Conservation (phyloP, 2,888 invertebrate species). For the Caenorhabditis doughertyi region DNA sequence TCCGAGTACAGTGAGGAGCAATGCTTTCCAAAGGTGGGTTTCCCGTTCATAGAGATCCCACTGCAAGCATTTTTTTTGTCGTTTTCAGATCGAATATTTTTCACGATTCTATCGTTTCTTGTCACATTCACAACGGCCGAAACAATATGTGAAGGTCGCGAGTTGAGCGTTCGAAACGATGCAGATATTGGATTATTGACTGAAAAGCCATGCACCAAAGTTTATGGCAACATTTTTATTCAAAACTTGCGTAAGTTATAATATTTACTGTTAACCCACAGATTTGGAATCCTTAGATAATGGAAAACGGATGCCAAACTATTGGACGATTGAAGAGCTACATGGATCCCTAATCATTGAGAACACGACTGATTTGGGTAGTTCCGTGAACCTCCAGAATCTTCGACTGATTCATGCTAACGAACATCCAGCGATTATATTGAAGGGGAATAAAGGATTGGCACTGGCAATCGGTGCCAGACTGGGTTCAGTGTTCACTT, state of each 20-base stretch:
- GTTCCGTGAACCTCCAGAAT: constrained; percentile 53
- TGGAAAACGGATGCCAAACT: constrained; percentile 21
- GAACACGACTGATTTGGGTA: constrained; percentile 36
- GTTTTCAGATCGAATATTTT: constrained; percentile 21
- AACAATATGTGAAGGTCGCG: not conserved
- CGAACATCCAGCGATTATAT: constrained; percentile 12
- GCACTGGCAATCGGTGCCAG: constrained; percentile 47
- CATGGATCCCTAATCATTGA: constrained; percentile 17
- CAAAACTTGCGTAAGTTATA: constrained; percentile 28
- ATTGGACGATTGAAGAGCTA: constrained; percentile 16
- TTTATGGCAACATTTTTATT: constrained; percentile 30
- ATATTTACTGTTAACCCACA: not conserved
- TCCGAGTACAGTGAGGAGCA: constrained; percentile 2
- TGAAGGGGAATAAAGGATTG: constrained; percentile 8
- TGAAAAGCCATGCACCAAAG: constrained; percentile 36
- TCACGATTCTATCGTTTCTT: constrained; percentile 15
- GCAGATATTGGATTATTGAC: constrained; percentile 3
- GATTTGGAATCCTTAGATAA: not conserved
- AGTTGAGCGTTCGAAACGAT: constrained; percentile 11
- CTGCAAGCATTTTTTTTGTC: not conserved
- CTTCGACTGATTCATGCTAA: constrained; percentile 25
- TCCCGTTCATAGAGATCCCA: not conserved
- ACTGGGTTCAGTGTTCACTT: constrained; percentile 18
- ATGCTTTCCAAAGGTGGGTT: constrained; percentile 16
- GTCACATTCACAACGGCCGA: not conserved